A percentile compares a stretch with the other conserved stretches of the same genome.
phyloP scores from a whole-genome alignment of 2,113 vertebrate species.

The Pseudorhombus dupliciocellatus region DNA sequence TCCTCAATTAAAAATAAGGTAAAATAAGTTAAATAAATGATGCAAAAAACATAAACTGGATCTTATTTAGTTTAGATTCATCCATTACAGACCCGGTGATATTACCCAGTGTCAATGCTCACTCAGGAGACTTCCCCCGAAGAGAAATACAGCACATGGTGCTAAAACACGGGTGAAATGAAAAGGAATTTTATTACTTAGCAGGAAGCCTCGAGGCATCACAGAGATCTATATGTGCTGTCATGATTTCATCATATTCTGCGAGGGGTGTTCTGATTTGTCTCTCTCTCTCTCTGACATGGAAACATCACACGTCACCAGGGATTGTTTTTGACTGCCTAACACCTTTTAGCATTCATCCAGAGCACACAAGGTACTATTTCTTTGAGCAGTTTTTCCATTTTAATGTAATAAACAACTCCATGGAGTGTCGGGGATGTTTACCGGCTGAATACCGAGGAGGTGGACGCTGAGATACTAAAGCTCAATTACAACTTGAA shows the following conservation, averaged over 20 bases:
- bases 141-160: constrained; percentile 46
- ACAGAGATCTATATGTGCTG: constrained; percentile 63
- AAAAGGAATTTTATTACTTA: constrained; percentile 59
- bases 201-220: constrained; percentile 51
- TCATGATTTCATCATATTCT: constrained; percentile 67
- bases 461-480: constrained; percentile 29
- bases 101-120: constrained; percentile 21
- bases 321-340: not conserved
- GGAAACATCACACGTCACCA: constrained; percentile 33
- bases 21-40: too few species aligned
- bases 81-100: not conserved
- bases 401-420: not conserved
- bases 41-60: not conserved
- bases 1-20: too few species aligned
- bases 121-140: constrained; percentile 16
- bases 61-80: not conserved
- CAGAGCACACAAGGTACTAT: not conserved
- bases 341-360: not conserved
- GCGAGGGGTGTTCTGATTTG: constrained; percentile 59
- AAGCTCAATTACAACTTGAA: constrained; percentile 11
- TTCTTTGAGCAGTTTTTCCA: not conserved
- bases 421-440: not conserved
- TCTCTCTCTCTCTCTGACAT: not conserved
- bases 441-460: constrained; percentile 10
- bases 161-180: constrained; percentile 50